Evolutionary conservation across 1,140 invertebrate species (phyloP).

Genomic region (Bombus breviceps): DNA sequence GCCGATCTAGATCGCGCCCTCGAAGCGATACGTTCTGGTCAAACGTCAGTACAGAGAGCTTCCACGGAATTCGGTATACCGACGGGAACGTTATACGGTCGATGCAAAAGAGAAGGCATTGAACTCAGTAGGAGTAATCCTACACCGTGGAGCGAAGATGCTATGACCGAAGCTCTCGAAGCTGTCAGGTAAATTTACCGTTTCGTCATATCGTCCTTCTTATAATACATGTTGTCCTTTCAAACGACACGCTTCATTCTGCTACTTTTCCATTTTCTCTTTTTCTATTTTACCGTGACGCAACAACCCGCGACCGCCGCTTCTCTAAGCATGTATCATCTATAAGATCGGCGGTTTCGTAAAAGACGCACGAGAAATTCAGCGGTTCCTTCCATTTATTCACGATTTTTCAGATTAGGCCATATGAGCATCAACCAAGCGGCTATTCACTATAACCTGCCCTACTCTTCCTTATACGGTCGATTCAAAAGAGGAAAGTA

Average conservation of each 20-base stretch:
- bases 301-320: too few relatives aligned
- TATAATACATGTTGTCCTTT: neutral
- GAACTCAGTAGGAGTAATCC: constrained; percentile 92
- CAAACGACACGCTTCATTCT: neutral
- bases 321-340: too few relatives aligned
- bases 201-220: neutral
- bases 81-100: constrained; percentile 92
- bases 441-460: constrained; percentile 95
- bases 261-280: neutral
- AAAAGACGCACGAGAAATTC: neutral
- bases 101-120: constrained; percentile 94
- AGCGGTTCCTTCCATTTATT: constrained; percentile 7
- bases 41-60: constrained; percentile 92
- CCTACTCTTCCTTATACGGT: constrained; percentile 94
- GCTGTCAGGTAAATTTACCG: constrained; percentile 87
- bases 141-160: constrained; percentile 94
- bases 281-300: neutral
- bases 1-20: constrained; percentile 92
- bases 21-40: constrained; percentile 91
- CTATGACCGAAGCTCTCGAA: constrained; percentile 94
- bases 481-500: constrained; percentile 91
- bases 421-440: constrained; percentile 97
- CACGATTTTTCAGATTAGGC: constrained; percentile 86
- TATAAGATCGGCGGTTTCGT: too few relatives aligned
- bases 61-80: constrained; percentile 93